phyloP scores from a whole-genome alignment of 1,140 invertebrate species.

The Dermatophagoides farinae region DNA sequence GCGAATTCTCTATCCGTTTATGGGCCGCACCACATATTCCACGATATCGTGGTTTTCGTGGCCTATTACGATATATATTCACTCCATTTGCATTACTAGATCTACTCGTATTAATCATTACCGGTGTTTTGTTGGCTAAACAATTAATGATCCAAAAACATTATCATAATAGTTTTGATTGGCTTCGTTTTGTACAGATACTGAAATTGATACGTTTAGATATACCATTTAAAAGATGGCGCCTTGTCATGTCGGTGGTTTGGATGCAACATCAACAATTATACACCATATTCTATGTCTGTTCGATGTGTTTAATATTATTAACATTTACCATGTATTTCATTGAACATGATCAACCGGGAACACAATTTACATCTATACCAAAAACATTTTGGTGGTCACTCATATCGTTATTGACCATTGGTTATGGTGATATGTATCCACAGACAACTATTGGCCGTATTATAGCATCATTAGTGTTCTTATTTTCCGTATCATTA shows the following conservation, averaged over 20 bases:
- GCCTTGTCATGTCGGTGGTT: neutral
- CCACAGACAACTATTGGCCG: constrained; percentile 1
- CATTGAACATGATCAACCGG: neutral
- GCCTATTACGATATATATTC: neutral
- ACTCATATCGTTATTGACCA: neutral
- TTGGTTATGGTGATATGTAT: constrained; percentile 8
- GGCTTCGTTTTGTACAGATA: constrained; percentile 4
- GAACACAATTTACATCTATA: neutral
- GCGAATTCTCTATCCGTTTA: neutral
- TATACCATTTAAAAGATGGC: neutral
- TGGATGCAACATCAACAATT: neutral
- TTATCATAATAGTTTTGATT: neutral
- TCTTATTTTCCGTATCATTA: neutral
- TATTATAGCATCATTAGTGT: neutral
- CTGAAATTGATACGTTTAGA: neutral
- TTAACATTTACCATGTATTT: constrained; percentile 2
- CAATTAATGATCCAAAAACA: no score
- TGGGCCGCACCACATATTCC: neutral
- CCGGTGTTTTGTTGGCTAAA: neutral
- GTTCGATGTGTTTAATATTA: neutral
- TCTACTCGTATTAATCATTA: neutral
- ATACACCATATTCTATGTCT: neutral
- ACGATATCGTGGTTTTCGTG: neutral
- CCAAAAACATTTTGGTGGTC: neutral
- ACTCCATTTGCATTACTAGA: neutral